A percentile compares a stretch with the other conserved stretches of the same genome.
These are phyloP conservation scores for Conopomorpha cramerella DNA, from an alignment of 1,140 invertebrate genomes.

Conservation along the genomic window DNA sequence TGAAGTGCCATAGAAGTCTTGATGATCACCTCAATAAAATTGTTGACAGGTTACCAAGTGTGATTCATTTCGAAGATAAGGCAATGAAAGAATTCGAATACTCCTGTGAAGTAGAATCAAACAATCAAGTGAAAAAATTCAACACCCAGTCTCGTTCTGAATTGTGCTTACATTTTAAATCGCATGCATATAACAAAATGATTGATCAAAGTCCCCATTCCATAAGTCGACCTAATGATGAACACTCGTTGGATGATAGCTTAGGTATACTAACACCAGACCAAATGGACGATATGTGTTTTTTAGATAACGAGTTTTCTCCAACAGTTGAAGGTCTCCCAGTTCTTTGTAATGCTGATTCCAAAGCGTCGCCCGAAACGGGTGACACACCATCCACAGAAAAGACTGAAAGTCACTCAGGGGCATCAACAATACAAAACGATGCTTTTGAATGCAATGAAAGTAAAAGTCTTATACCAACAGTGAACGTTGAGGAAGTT, in stretches of 20 bases:
- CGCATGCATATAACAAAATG: conserved; percentile 27
- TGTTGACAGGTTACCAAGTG: conserved; percentile 35
- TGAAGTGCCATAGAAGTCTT: no score
- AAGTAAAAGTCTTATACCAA: conserved; percentile 22
- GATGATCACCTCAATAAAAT: conserved; percentile 26
- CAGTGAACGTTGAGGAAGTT: conserved; percentile 11
- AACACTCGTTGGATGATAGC: conserved; percentile 80
- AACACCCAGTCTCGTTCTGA: conserved; percentile 45
- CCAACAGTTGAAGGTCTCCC: conserved; percentile 60
- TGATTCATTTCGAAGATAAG: conserved; percentile 47
- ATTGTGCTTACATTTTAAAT: conserved; percentile 44
- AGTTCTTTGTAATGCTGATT: conserved; percentile 45
- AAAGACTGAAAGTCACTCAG: conserved; percentile 54
- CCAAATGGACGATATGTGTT: conserved; percentile 79
- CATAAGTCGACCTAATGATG: conserved; percentile 64
- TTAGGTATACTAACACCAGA: conserved; percentile 84
- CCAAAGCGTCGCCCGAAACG: conserved; percentile 43
- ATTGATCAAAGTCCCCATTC: conserved; percentile 49
- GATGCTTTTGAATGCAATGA: conserved; percentile 34
- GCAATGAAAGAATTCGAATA: conserved; percentile 53
- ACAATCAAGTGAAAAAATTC: conserved; percentile 31
- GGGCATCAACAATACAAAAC: conserved; percentile 52
- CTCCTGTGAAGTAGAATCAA: conserved; percentile 43
- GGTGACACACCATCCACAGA: conserved; percentile 55
- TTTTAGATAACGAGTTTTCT: conserved; percentile 63